Evolutionary conservation across 2,888 invertebrate species (phyloP).

Genomic region (Caenorhabditis sp.): DNA sequence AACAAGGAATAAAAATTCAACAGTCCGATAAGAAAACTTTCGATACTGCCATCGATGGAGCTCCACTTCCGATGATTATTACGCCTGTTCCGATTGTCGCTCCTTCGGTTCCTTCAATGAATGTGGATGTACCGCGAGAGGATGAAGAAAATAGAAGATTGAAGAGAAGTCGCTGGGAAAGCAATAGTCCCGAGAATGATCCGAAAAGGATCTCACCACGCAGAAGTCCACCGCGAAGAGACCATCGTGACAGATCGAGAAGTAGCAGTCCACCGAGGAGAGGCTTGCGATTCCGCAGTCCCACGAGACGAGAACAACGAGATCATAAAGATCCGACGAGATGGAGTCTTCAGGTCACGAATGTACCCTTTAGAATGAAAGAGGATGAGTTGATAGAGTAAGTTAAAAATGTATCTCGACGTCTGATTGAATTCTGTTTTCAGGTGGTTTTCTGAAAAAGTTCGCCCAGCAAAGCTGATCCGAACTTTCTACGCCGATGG

Average conservation of each 20-base stretch:
- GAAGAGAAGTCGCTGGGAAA: conserved; percentile 42
- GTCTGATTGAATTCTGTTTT: background rate
- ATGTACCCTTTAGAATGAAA: conserved; percentile 76
- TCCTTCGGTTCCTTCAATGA: background rate
- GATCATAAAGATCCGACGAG: conserved; percentile 68
- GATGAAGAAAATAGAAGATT: conserved; percentile 31
- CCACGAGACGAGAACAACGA: conserved; percentile 40
- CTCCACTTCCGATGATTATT: conserved; percentile 87
- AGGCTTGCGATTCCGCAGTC: conserved; percentile 40
- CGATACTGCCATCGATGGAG: conserved; percentile 70
- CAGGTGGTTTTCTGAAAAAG: conserved; percentile 69
- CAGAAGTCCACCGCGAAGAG: conserved; percentile 38
- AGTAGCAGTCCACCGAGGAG: conserved; percentile 42
- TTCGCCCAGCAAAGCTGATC: conserved; percentile 67
- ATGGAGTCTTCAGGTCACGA: conserved; percentile 75
- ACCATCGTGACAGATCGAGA: conserved; percentile 38
- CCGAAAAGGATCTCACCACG: conserved; percentile 16
- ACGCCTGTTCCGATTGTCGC: background rate
- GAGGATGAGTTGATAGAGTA: conserved; percentile 75
- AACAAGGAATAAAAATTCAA: conserved; percentile 76
- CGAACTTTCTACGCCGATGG: conserved; percentile 74
- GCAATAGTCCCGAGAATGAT: background rate
- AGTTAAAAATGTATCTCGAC: conserved; percentile 8
- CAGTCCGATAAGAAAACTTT: conserved; percentile 67
- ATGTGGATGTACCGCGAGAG: background rate